A percentile compares a stretch with the other conserved stretches of the same genome.
Evolutionary conservation across 2,797 vertebrate species (phyloP).

Genomic region (Anableps anableps): DNA sequence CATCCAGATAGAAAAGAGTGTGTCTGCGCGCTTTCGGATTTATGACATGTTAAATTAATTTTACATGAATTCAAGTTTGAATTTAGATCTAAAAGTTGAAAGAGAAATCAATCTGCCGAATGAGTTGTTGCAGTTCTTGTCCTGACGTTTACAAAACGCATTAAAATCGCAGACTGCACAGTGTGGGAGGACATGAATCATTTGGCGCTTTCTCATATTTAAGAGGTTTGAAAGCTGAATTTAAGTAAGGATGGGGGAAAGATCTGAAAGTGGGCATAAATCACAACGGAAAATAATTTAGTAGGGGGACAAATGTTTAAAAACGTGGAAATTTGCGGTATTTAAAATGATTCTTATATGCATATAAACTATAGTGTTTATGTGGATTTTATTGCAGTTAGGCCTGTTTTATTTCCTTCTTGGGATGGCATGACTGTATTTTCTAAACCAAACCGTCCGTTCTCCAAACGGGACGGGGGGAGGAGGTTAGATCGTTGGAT

Average conservation of each 20-base stretch:
- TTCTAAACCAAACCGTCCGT: neutral
- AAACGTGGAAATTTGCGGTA: neutral
- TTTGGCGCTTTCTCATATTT: conserved; percentile 7
- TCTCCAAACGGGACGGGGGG: neutral
- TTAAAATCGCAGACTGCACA: neutral
- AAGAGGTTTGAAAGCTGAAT: neutral
- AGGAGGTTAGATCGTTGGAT: neutral
- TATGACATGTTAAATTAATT: neutral
- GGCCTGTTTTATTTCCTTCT: neutral
- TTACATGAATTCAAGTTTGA: neutral
- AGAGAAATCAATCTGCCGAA: neutral
- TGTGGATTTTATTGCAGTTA: neutral
- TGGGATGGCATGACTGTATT: neutral
- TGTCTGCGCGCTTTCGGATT: neutral
- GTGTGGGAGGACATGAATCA: conserved; percentile 34
- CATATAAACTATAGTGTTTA: neutral
- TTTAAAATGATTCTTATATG: neutral
- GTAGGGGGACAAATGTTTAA: neutral
- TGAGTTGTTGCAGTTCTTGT: neutral
- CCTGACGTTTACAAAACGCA: neutral
- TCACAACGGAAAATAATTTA: neutral
- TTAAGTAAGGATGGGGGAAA: neutral
- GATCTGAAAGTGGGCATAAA: neutral
- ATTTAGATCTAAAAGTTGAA: neutral
- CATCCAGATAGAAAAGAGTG: too few relatives aligned